phyloP scores from a whole-genome alignment of 2,888 invertebrate species.

The Melanostoma scalare region DNA sequence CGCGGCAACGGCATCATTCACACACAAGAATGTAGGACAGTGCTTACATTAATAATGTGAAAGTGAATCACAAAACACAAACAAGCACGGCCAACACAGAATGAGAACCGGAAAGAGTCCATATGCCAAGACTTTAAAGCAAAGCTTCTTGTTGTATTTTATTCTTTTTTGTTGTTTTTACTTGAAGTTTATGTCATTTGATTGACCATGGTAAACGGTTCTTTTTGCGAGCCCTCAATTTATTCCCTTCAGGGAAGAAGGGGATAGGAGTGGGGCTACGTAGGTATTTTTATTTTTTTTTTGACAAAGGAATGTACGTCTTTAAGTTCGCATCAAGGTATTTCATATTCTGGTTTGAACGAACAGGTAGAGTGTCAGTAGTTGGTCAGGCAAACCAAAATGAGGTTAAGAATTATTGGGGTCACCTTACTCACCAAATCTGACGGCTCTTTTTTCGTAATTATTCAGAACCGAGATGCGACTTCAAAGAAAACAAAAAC shows the following conservation, averaged over 20 bases:
- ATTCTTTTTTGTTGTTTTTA: no score
- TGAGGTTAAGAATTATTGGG: slow-evolving; percentile 59
- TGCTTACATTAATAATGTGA: slow-evolving; percentile 72
- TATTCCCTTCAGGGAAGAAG: slow-evolving; percentile 1
- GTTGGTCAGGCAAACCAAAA: slow-evolving; percentile 23
- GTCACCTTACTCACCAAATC: slow-evolving; percentile 51
- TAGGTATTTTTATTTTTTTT: slow-evolving; percentile 24
- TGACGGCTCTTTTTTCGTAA: slow-evolving; percentile 15
- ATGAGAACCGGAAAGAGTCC: slow-evolving; percentile 69
- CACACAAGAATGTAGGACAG: slow-evolving; percentile 67
- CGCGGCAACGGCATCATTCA: slow-evolving; percentile 49
- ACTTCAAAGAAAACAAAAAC: no score
- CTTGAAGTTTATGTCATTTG: slow-evolving; percentile 64
- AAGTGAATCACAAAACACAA: slow-evolving; percentile 54
- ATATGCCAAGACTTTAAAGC: slow-evolving; percentile 54
- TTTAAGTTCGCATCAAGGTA: slow-evolving; percentile 45
- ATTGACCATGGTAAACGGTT: slow-evolving; percentile 59
- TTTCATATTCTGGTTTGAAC: slow-evolving; percentile 55
- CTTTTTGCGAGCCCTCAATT: slow-evolving; percentile 60
- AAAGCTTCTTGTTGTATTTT: slow-evolving; percentile 22
- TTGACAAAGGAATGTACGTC: slow-evolving; percentile 34
- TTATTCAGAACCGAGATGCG: neutral
- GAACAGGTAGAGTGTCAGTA: slow-evolving; percentile 45
- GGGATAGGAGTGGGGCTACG: slow-evolving; percentile 43
- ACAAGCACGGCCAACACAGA: slow-evolving; percentile 39